Evolutionary conservation across 2,113 vertebrate species (phyloP).

Genomic region (Sylvilagus bachmani): DNA sequence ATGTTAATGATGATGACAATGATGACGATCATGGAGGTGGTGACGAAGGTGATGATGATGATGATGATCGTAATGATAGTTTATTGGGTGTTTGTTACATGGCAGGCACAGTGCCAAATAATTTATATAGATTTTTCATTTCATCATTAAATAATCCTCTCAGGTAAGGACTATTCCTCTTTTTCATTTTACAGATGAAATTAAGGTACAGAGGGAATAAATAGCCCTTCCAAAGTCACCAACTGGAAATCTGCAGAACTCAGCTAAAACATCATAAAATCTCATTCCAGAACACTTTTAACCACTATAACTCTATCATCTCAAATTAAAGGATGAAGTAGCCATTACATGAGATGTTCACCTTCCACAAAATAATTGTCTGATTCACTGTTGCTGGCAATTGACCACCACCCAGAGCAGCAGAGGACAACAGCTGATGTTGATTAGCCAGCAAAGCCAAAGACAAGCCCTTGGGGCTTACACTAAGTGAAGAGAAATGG

Average conservation of each 20-base stretch:
- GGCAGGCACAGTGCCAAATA: not conserved
- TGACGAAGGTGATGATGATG: not conserved
- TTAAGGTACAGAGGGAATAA: not conserved
- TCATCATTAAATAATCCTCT: not conserved
- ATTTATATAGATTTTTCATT: not conserved
- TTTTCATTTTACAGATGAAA: slow-evolving; percentile 16
- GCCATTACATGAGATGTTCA: not conserved
- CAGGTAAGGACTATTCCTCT: not conserved
- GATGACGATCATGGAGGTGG: not conserved
- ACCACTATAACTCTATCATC: not conserved
- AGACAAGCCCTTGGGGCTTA: not conserved
- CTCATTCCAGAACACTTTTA: slow-evolving; percentile 26
- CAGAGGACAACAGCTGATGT: not conserved
- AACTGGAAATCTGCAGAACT: slow-evolving; percentile 9
- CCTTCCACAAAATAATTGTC: not conserved
- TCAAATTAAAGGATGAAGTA: not conserved
- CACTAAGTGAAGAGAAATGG: not conserved
- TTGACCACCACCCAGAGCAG: not conserved
- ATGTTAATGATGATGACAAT: not conserved
- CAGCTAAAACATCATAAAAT: not conserved
- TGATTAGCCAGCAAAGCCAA: not conserved
- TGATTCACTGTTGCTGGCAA: not conserved
- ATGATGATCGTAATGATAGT: not conserved
- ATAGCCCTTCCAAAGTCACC: not conserved
- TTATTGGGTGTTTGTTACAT: not conserved